These are phyloP conservation scores for Enteromius argenteus DNA, from an alignment of 2,797 vertebrate genomes.

Conservation along the genomic window DNA sequence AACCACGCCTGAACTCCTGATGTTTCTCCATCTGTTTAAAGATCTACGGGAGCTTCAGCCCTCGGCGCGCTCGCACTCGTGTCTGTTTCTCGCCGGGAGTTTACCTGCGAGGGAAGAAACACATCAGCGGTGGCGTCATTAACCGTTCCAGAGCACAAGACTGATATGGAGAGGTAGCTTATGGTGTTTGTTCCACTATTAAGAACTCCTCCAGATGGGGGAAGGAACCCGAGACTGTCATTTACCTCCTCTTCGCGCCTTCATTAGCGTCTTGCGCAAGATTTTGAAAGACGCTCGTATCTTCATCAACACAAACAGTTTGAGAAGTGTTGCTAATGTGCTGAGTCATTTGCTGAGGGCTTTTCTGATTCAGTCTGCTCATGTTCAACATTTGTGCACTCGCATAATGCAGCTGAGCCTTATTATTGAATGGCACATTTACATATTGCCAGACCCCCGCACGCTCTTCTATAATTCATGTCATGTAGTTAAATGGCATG, in stretches of 20 bases:
- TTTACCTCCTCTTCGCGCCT: constrained; percentile 22
- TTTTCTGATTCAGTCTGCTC: constrained; percentile 1
- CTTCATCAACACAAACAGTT: constrained; percentile 33
- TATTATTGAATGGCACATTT: constrained; percentile 40
- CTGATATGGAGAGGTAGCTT: constrained; percentile 6
- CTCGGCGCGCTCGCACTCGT: neutral
- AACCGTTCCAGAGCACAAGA: neutral
- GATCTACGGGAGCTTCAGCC: constrained; percentile 22
- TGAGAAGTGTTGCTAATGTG: constrained; percentile 29
- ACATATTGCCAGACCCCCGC: neutral
- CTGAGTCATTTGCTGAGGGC: constrained; percentile 22
- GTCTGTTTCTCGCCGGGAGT: constrained; percentile 20
- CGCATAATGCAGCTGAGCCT: constrained; percentile 7
- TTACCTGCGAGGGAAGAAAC: constrained; percentile 26
- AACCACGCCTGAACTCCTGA: constrained; percentile 24
- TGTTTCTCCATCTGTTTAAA: constrained; percentile 46
- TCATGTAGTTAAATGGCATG: constrained; percentile 26
- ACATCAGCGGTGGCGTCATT: constrained; percentile 6
- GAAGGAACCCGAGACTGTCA: constrained; percentile 12
- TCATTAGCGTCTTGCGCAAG: constrained; percentile 32
- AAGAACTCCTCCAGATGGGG: constrained; percentile 26
- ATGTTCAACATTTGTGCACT: constrained; percentile 36
- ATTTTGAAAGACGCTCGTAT: neutral
- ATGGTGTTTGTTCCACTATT: constrained; percentile 29
- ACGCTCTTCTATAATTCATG: constrained; percentile 26